Evolutionary conservation across 2,888 invertebrate genomes (phyloP), one percentile per base, ranked within the genome.

Genomic region (Flexamia atlantica): DNA sequence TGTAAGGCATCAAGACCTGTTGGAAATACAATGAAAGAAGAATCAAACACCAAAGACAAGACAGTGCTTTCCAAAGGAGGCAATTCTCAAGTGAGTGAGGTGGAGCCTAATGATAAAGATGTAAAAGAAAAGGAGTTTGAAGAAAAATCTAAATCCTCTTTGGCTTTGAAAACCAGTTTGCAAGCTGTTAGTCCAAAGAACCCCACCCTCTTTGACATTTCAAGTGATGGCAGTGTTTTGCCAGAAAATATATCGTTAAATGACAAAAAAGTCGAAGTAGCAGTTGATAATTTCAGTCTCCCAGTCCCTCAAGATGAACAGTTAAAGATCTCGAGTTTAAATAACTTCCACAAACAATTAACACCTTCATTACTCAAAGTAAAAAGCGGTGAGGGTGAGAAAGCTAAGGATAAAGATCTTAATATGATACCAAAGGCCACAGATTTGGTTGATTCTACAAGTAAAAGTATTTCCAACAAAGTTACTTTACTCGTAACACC

Each of bases 371-470:
- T 17, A 4, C 12, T 30, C 25, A 50, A 28, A 14, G 12, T 20
- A 12, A 32, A n/a, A 32, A 82, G 42, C 32, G 50, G 72, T 23
- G n/a, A 32, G 20, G 50, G 72, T 23, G n/a, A 32, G 20, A 30
- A 10, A 50, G 10, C 25, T 7, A 53, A 70, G 25, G 68, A 68
- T 68, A 23, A 74, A 40, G 64, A 68, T 32, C 28, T 25, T 46
- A 17, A 88, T 28, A 87, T 88, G 86, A 82, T 85, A 23, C 85
- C 87, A 85, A 83, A 17, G 17, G n/a, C 32, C 36, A 30, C 46
- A 28, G n/a, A 50, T 30, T 4, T 25, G 30, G 28, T n/a, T 10
- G 32, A 23, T n/a, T 32, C 12, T 17, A n/a, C 68, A 72, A 82
- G n/a, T 72, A 50, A 40, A 82, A 30, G 23, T 70, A 70, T 28